Conservation (phyloP, 2,797 vertebrate genomes). For the Coregonus suidteri region DNA sequence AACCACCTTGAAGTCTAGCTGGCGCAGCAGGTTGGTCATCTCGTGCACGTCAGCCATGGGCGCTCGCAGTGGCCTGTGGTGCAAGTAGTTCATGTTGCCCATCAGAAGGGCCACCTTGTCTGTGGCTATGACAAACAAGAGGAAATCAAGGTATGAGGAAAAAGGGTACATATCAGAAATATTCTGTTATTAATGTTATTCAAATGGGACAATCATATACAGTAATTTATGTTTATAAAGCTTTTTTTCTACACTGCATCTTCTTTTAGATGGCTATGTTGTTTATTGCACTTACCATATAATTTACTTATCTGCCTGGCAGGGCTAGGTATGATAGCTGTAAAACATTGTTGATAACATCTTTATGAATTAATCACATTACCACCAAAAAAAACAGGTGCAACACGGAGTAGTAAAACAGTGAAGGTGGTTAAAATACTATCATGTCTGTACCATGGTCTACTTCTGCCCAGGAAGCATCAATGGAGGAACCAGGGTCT, state of each 20-base stretch:
- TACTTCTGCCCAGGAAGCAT: conserved; percentile 62
- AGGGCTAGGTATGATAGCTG: conserved; percentile 17
- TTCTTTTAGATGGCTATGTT: not conserved
- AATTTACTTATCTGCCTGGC: conserved; percentile 40
- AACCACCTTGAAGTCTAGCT: conserved; percentile 89
- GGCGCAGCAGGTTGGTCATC: conserved; percentile 78
- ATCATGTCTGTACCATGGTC: conserved; percentile 53
- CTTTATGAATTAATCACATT: not conserved
- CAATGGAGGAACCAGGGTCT: conserved; percentile 71
- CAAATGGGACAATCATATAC: not conserved
- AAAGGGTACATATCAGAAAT: not conserved
- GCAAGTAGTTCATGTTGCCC: conserved; percentile 85
- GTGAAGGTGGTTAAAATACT: not conserved
- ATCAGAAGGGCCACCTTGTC: conserved; percentile 91
- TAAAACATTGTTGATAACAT: conserved; percentile 8
- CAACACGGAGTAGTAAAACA: not conserved
- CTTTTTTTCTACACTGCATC: not conserved
- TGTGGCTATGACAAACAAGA: conserved; percentile 70
- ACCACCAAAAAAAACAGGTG: conserved; percentile 14
- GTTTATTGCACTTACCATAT: conserved; percentile 41
- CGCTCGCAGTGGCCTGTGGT: conserved; percentile 79
- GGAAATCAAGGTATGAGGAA: not conserved
- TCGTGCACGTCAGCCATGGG: conserved; percentile 85
- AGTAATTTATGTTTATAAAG: too few species aligned
- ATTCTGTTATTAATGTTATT: not conserved